A percentile compares a stretch with the other conserved stretches of the same genome.
phyloP scores from a whole-genome alignment of 2,888 invertebrate species.

The Sesamia inferens region DNA sequence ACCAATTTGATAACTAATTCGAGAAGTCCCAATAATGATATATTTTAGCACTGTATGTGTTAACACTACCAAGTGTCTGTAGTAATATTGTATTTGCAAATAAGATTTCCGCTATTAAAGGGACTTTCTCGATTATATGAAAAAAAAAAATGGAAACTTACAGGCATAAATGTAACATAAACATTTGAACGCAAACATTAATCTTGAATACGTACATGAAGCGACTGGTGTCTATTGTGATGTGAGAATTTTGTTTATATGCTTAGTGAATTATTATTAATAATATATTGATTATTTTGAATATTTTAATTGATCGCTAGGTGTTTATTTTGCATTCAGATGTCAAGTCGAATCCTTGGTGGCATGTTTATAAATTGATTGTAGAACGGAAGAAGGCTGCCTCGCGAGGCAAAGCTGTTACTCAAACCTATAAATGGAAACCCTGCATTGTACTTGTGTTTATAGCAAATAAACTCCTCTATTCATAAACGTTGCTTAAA shows the following conservation, averaged over 20 bases:
- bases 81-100: not conserved
- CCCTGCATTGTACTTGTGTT: not conserved
- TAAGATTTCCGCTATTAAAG: not conserved
- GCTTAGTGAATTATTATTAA: conserved; percentile 56
- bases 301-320: conserved; percentile 69
- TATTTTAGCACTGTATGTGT: not conserved
- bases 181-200: conserved; percentile 49
- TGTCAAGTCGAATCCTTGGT: conserved; percentile 3
- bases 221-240: conserved; percentile 64
- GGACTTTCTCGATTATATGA: not conserved
- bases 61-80: not conserved
- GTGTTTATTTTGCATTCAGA: conserved; percentile 58
- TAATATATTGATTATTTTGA: conserved; percentile 65
- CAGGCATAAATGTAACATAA: conserved; percentile 3
- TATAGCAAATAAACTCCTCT: conserved; percentile 12
- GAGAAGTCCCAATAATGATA: conserved; percentile 8
- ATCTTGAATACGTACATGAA: conserved; percentile 57
- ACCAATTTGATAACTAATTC: conserved; percentile 19
- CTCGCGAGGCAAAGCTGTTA: conserved; percentile 5
- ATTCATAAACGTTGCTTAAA: too few species aligned
- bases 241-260: conserved; percentile 47
- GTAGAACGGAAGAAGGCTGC: conserved; percentile 1
- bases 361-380: conserved; percentile 21
- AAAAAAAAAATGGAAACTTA: not conserved
- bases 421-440: not conserved